These are phyloP conservation scores for Phymanthus crucifer DNA, from an alignment of 92 coral and sea anemone species.

Conservation along the genomic window DNA sequence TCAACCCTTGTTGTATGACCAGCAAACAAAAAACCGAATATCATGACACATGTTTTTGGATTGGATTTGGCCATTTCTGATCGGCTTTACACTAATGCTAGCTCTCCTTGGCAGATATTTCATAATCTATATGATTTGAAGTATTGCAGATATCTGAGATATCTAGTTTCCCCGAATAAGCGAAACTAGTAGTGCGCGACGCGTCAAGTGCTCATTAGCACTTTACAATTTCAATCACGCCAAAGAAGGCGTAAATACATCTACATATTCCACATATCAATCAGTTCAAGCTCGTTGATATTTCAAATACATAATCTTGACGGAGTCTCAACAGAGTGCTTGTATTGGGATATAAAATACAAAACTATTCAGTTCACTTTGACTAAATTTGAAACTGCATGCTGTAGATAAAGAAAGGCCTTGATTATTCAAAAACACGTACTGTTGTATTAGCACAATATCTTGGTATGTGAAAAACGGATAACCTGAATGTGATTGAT, in stretches of 20 bases:
- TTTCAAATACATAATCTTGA: not conserved
- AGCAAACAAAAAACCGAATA: slow-evolving; percentile 23
- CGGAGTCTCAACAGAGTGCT: not conserved
- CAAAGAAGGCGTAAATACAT: slow-evolving; percentile 31
- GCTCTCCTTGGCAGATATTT: slow-evolving; percentile 26
- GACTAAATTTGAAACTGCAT: not conserved
- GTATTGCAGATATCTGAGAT: not conserved
- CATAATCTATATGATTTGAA: not conserved
- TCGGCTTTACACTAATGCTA: slow-evolving; percentile 15
- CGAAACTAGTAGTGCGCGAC: slow-evolving; percentile 4
- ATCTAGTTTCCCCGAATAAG: not conserved
- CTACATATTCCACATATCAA: too few relatives aligned
- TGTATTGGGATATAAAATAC: not conserved
- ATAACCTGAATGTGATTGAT: not conserved
- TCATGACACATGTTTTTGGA: not conserved
- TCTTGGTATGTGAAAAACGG: slow-evolving; percentile 10
- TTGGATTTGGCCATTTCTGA: not conserved
- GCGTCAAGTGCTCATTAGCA: slow-evolving; percentile 36
- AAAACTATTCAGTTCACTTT: not conserved
- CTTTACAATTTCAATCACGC: slow-evolving; percentile 13
- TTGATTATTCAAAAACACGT: not conserved
- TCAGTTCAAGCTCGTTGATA: slow-evolving; percentile 9
- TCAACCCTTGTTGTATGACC: not conserved
- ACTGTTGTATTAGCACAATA: slow-evolving; percentile 15
- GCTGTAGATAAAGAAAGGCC: not conserved